phyloP scores from a whole-genome alignment of 2,888 invertebrate species.

The Malthinus flaveolus region DNA sequence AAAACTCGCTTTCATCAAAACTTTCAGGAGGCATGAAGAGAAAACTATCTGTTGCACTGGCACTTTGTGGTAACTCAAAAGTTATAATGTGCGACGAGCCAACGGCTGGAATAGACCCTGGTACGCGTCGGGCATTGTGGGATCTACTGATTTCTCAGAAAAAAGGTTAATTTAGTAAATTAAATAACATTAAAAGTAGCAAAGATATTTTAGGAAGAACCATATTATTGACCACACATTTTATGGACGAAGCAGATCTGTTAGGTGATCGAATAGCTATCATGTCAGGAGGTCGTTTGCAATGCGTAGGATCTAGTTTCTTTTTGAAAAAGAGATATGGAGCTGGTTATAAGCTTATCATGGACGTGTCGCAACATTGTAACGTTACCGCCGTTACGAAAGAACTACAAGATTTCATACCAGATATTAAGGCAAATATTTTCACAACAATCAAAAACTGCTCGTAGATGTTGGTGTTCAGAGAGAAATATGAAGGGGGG shows the following conservation, averaged over 20 bases:
- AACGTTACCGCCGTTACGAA: slow-evolving; percentile 59
- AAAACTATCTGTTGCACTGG: slow-evolving; percentile 74
- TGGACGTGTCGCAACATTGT: slow-evolving; percentile 63
- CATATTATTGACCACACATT: slow-evolving; percentile 81
- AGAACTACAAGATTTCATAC: slow-evolving; percentile 66
- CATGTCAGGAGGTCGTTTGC: slow-evolving; percentile 78
- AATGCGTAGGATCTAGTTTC: slow-evolving; percentile 80
- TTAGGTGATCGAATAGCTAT: slow-evolving; percentile 87
- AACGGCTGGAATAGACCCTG: slow-evolving; percentile 86
- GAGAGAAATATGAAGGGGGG: too few relatives aligned
- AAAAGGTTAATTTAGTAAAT: slow-evolving; percentile 46
- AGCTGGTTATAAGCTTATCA: slow-evolving; percentile 79
- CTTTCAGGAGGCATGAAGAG: slow-evolving; percentile 77
- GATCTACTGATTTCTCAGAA: slow-evolving; percentile 75
- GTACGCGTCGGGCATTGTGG: slow-evolving; percentile 81
- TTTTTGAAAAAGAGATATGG: slow-evolving; percentile 84
- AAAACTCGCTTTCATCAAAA: background rate
- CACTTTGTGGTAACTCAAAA: slow-evolving; percentile 74
- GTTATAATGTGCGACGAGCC: slow-evolving; percentile 77
- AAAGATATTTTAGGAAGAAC: slow-evolving; percentile 62
- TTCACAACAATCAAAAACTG: background rate
- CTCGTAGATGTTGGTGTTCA: too few relatives aligned
- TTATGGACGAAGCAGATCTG: slow-evolving; percentile 90
- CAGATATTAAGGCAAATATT: slow-evolving; percentile 56
- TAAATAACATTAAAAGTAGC: background rate